Evolutionary conservation across 2,888 invertebrate genomes (phyloP).

Genomic region (Fabriciana adippe): DNA sequence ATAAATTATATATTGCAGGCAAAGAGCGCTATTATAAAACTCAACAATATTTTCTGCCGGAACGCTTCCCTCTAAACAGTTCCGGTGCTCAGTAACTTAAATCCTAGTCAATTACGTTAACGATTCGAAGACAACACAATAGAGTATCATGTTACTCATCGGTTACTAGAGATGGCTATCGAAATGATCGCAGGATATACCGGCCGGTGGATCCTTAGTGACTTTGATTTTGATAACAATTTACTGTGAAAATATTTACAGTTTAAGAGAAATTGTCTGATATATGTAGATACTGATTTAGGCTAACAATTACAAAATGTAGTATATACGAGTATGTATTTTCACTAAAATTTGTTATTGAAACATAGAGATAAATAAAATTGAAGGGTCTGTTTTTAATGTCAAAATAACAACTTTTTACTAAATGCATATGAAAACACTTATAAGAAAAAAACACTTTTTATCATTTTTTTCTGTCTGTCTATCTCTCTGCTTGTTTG

Average conservation of each 20-base stretch:
- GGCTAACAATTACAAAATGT: too few relatives aligned
- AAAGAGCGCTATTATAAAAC: background rate
- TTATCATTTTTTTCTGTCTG: too few relatives aligned
- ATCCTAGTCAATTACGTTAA: conserved; percentile 66
- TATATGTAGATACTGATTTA: background rate
- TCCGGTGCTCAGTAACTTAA: conserved; percentile 55
- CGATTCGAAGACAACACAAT: conserved; percentile 68
- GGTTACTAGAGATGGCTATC: conserved; percentile 51
- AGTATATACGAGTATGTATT: too few relatives aligned
- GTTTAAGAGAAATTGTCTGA: background rate
- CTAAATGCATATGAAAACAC: too few relatives aligned
- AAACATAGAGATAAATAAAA: too few relatives aligned
- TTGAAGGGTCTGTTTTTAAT: too few relatives aligned
- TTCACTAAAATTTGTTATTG: too few relatives aligned
- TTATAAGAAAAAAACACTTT: too few relatives aligned
- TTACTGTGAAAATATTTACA: conserved; percentile 21
- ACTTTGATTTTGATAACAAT: conserved; percentile 27
- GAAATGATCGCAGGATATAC: conserved; percentile 30
- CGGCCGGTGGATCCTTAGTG: conserved; percentile 22
- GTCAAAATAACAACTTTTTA: too few relatives aligned
- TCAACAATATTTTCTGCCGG: conserved; percentile 5
- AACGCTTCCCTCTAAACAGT: conserved; percentile 15
- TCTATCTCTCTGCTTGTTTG: too few relatives aligned
- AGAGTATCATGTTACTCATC: conserved; percentile 66
- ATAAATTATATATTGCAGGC: background rate